A percentile compares a stretch with the other conserved stretches of the same genome.
Evolutionary conservation across 2,113 vertebrate genomes (phyloP).

Genomic region (Sander lucioperca): DNA sequence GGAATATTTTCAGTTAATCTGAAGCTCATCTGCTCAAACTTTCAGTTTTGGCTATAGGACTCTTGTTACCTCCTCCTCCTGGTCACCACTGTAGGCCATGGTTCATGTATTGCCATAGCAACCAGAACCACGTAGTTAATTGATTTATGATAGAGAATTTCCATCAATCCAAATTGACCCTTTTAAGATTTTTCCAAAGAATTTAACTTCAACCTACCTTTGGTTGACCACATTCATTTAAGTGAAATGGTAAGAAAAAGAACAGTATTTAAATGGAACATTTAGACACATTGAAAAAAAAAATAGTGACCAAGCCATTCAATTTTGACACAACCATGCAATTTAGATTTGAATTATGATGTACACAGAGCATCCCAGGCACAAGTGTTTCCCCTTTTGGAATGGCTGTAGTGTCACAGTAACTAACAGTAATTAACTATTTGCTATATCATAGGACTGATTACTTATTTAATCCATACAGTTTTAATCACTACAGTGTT

Average conservation of each 20-base stretch:
- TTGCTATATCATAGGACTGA: background rate
- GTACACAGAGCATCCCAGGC: background rate
- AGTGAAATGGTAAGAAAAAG: background rate
- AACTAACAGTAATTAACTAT: background rate
- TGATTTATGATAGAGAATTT: background rate
- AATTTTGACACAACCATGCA: background rate
- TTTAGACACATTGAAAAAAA: background rate
- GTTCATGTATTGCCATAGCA: background rate
- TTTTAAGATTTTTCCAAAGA: background rate
- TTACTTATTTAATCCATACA: constrained; percentile 4
- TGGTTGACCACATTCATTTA: background rate
- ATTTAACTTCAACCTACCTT: background rate
- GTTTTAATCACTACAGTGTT: background rate
- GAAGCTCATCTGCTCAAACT: background rate
- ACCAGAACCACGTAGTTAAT: background rate
- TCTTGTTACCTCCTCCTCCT: background rate
- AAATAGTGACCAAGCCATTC: background rate
- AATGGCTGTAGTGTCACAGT: background rate
- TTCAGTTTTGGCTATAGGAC: background rate
- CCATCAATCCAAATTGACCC: background rate
- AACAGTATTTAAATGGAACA: background rate
- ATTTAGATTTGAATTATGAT: background rate
- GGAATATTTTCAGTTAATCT: background rate
- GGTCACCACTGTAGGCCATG: background rate
- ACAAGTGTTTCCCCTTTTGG: background rate